A percentile compares a stretch with the other conserved stretches of the same genome.
phyloP scores from a whole-genome alignment of 2,113 vertebrate genomes.

The Guaruba guarouba region DNA sequence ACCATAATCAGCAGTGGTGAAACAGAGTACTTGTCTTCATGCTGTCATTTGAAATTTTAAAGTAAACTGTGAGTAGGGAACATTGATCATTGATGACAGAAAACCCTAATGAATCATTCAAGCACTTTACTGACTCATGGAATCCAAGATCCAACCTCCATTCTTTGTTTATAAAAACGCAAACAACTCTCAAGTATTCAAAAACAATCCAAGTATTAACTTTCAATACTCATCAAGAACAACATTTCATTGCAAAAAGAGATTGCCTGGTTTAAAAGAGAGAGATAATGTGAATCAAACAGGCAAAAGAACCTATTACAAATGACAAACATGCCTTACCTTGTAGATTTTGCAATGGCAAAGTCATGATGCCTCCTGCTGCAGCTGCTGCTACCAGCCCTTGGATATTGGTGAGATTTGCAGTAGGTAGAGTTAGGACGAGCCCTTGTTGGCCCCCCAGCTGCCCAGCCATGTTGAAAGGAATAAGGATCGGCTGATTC shows the following conservation, averaged over 20 bases:
- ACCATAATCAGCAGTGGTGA: not conserved
- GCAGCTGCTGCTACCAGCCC: conserved; percentile 97
- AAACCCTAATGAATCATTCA: not conserved
- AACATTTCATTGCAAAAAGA: not conserved
- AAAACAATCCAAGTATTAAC: not conserved
- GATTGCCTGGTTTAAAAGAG: not conserved
- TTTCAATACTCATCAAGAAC: not conserved
- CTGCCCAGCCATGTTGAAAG: conserved; percentile 96
- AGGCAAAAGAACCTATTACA: not conserved
- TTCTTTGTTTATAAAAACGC: not conserved
- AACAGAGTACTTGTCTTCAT: not conserved
- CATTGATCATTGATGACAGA: not conserved
- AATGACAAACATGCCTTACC: conserved; percentile 71
- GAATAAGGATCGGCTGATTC: conserved; percentile 97
- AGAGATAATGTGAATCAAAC: not conserved
- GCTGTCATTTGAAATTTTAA: not conserved
- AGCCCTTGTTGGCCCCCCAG: conserved; percentile 96
- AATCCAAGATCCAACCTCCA: not conserved
- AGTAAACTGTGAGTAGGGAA: not conserved
- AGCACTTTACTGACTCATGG: not conserved
- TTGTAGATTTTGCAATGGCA: conserved; percentile 99
- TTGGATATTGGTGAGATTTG: conserved; percentile 93
- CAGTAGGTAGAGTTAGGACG: conserved; percentile 94
- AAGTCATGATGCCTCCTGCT: conserved; percentile 97
- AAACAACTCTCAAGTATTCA: not conserved